phyloP scores from a whole-genome alignment of 2,113 vertebrate species.

The Caloenas nicobarica region DNA sequence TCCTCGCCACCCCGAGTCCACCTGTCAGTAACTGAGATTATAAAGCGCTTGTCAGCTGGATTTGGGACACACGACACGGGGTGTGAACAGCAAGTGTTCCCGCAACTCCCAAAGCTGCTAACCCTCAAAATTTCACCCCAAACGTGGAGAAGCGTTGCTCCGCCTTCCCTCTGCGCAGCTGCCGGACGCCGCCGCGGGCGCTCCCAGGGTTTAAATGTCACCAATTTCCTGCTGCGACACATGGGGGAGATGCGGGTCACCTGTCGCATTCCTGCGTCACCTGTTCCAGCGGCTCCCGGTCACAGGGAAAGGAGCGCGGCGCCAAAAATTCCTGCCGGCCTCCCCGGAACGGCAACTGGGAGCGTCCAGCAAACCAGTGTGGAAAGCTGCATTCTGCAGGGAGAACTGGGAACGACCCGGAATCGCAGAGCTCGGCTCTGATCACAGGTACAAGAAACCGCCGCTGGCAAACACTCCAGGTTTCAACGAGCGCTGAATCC shows the following conservation, averaged over 20 bases:
- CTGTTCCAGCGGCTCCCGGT: background rate
- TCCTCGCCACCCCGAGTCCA: background rate
- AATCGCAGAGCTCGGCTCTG: background rate
- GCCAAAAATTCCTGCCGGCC: no score
- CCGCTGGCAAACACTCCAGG: background rate
- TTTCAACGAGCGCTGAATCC: background rate
- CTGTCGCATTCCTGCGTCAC: background rate
- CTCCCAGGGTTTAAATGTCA: no score
- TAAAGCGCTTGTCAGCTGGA: background rate
- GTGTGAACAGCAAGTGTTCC: fast-evolving
- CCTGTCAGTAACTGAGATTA: background rate
- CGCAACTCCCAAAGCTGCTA: background rate
- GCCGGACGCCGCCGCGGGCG: no score
- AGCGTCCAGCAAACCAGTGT: background rate
- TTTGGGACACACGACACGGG: background rate
- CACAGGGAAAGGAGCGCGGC: no score
- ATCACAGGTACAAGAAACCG: background rate
- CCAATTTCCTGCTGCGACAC: no score
- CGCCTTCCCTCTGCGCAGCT: no score
- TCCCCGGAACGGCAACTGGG: background rate
- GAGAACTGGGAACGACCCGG: background rate
- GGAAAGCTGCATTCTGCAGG: background rate
- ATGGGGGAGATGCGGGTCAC: background rate
- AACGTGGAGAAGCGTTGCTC: background rate
- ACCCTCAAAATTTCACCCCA: background rate